Percentiles rank a stretch among this genome's conserved stretches.
Conservation (phyloP, 2,888 invertebrate species). For the Phorcus lineatus region DNA sequence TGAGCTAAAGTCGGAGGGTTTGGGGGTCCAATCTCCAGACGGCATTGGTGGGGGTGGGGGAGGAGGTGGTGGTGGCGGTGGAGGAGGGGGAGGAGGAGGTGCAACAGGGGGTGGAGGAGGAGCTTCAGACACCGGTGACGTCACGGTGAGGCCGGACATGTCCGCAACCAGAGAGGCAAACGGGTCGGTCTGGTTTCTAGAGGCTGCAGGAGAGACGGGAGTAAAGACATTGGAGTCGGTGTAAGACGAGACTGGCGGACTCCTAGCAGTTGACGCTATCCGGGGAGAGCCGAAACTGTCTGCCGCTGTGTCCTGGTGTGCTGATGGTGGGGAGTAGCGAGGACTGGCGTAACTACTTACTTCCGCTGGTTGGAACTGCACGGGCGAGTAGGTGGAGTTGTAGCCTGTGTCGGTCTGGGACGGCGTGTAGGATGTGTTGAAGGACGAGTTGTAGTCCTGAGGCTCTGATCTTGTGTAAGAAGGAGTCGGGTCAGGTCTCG, state of each 20-base stretch:
- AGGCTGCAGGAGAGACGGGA: constrained; percentile 13
- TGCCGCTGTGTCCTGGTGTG: not conserved
- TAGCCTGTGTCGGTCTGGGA: not conserved
- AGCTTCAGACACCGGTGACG: constrained; percentile 23
- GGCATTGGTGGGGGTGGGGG: constrained; percentile 39
- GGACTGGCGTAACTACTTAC: not conserved
- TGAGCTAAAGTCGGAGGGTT: not conserved
- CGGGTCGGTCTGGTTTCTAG: constrained; percentile 8
- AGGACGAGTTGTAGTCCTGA: not conserved
- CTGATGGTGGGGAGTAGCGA: not conserved
- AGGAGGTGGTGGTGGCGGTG: constrained; percentile 50
- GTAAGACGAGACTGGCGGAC: not conserved
- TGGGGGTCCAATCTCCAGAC: not conserved
- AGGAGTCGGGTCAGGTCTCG: not conserved
- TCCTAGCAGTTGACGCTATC: not conserved
- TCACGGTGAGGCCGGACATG: constrained; percentile 15
- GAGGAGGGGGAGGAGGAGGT: constrained; percentile 44
- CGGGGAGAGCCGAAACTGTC: constrained; percentile 10
- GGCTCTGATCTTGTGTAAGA: constrained; percentile 18
- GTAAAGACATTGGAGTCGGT: not conserved
- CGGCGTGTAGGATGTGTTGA: not conserved
- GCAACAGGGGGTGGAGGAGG: constrained; percentile 36
- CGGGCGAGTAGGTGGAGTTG: constrained; percentile 19
- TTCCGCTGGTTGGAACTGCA: not conserved
- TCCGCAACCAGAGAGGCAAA: constrained; percentile 26